Conservation (phyloP, 2,797 vertebrate genomes). For the Fundulus diaphanus region DNA sequence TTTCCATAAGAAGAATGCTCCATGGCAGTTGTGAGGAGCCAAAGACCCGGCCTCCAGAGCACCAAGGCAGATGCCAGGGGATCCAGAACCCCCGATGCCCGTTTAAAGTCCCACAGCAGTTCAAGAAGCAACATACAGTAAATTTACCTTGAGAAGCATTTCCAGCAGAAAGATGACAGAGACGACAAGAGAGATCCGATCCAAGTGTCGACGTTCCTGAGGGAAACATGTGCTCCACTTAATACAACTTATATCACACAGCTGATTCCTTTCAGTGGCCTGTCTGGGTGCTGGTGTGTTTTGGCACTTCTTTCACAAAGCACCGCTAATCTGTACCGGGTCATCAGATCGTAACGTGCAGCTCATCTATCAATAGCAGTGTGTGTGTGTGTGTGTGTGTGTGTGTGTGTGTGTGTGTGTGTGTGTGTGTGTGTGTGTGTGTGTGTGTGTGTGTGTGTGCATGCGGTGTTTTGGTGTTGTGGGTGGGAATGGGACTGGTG, state of each 20-base stretch:
- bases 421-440: background rate
- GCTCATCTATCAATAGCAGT: background rate
- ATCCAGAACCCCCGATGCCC: too few species aligned
- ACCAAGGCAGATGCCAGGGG: too few species aligned
- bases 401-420: background rate
- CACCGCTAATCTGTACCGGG: too few species aligned
- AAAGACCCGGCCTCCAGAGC: too few species aligned
- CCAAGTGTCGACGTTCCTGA: constrained; percentile 88
- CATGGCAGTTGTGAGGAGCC: too few species aligned
- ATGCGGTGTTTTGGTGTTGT: background rate
- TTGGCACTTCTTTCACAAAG: background rate
- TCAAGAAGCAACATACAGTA: too few species aligned
- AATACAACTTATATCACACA: background rate
- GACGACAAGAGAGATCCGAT: constrained; percentile 86
- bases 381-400: background rate
- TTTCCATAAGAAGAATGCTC: too few species aligned
- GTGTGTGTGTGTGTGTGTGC: background rate
- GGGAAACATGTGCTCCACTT: background rate
- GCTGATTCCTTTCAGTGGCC: background rate
- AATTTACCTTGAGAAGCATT: constrained; percentile 93
- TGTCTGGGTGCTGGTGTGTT: background rate
- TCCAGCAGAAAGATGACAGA: constrained; percentile 88
- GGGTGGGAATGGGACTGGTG: background rate
- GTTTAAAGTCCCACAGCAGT: background rate
- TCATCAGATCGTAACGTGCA: background rate